phyloP scores from a whole-genome alignment of 2,797 vertebrate species.

The Mus minutoides region DNA sequence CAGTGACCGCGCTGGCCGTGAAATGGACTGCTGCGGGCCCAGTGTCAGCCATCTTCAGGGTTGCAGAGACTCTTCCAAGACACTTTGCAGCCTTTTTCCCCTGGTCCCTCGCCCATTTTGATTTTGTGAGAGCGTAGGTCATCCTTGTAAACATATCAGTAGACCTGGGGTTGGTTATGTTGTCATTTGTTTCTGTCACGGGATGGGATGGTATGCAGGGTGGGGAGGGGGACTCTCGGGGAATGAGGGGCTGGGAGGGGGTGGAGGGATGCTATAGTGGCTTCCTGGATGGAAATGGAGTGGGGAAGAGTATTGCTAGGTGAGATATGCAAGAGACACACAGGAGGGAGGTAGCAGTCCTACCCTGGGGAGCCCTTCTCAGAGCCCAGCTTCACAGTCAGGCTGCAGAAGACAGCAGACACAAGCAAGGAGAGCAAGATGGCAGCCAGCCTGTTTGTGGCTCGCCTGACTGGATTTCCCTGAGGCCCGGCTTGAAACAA shows the following conservation, averaged over 20 bases:
- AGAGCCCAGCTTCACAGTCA: conserved; percentile 12
- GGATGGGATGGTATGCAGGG: conserved; percentile 60
- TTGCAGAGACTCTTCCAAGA: conserved; percentile 84
- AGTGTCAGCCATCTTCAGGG: conserved; percentile 85
- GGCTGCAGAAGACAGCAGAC: neutral
- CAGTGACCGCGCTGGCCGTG: conserved; percentile 87
- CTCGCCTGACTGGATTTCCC: neutral
- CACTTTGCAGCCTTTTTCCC: conserved; percentile 81
- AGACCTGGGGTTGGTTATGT: conserved; percentile 85
- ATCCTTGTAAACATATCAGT: conserved; percentile 88
- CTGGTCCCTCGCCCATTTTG: conserved; percentile 84
- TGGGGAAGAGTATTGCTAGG: neutral
- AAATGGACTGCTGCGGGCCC: conserved; percentile 88
- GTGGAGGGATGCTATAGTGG: neutral
- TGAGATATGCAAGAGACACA: neutral
- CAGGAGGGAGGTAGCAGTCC: conserved; percentile 54
- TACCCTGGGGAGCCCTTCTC: conserved; percentile 28
- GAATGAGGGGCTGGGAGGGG: neutral
- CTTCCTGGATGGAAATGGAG: conserved; percentile 62
- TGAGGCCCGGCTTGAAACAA: neutral
- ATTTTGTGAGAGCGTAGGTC: conserved; percentile 89
- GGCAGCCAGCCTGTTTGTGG: neutral
- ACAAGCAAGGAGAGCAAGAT: conserved; percentile 77
- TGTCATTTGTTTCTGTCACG: conserved; percentile 86
- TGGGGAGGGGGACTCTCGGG: conserved; percentile 48